Percentiles rank a stretch among this genome's conserved stretches.
Evolutionary conservation across 2,888 invertebrate species (phyloP).

Genomic region (Aphodius sticticus): DNA sequence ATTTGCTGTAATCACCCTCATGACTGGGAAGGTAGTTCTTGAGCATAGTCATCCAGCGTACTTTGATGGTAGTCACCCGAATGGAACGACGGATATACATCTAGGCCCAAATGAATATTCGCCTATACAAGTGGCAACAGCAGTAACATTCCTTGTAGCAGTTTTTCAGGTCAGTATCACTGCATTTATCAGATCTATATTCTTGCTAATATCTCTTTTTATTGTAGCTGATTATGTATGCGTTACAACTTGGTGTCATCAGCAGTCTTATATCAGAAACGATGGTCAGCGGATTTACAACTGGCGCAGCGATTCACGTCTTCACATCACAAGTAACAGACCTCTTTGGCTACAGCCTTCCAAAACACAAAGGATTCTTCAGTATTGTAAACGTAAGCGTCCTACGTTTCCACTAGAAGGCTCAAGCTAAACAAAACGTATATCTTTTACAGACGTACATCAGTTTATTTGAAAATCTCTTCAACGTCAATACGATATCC

Average conservation of each 20-base stretch:
- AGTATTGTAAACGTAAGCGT: constrained; percentile 65
- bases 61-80: constrained; percentile 42
- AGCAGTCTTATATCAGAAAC: constrained; percentile 71
- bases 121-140: constrained; percentile 75
- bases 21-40: constrained; percentile 84
- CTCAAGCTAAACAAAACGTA: background rate
- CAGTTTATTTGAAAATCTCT: constrained; percentile 31
- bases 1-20: constrained; percentile 88
- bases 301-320: constrained; percentile 76
- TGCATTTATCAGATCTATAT: background rate
- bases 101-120: constrained; percentile 50
- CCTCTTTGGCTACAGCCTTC: constrained; percentile 66
- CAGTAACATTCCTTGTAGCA: constrained; percentile 79
- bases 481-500: constrained; percentile 26
- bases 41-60: constrained; percentile 53
- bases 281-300: constrained; percentile 76
- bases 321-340: constrained; percentile 73
- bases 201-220: constrained; percentile 44
- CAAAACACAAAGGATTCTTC: constrained; percentile 67
- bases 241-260: constrained; percentile 67
- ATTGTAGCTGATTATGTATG: constrained; percentile 69
- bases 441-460: constrained; percentile 33
- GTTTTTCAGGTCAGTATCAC: constrained; percentile 70
- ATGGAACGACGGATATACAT: constrained; percentile 39
- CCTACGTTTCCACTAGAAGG: background rate